A percentile compares a stretch with the other conserved stretches of the same genome.
Conservation (phyloP, 2,888 invertebrate species). For the Dryadula phaetusa region DNA sequence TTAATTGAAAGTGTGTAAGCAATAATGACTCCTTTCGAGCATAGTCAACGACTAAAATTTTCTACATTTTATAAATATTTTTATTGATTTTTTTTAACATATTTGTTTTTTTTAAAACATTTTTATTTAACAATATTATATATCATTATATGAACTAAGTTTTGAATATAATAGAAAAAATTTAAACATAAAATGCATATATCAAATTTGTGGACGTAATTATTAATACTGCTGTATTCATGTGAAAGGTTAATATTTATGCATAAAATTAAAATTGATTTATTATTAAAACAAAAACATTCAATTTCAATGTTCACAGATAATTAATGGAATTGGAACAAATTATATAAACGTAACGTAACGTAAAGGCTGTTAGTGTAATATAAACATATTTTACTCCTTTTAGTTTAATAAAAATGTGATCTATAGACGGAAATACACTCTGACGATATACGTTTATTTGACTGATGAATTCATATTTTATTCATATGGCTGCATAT, state of each 20-base stretch:
- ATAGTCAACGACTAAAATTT: no score
- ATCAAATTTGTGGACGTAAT: slow-evolving; percentile 6
- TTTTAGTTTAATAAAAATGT: slow-evolving; percentile 4
- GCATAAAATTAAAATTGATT: slow-evolving; percentile 16
- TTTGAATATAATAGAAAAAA: slow-evolving; percentile 2
- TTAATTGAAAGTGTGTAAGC: no score
- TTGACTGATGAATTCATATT: slow-evolving; percentile 78
- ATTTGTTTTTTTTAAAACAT: no score
- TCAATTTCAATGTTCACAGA: slow-evolving; percentile 15
- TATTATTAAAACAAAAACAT: slow-evolving; percentile 22
- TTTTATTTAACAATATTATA: no score
- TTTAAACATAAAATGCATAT: not conserved
- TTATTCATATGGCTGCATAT: slow-evolving; percentile 73
- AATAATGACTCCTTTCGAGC: no score
- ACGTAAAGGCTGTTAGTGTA: not conserved
- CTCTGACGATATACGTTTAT: slow-evolving; percentile 51
- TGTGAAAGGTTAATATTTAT: slow-evolving; percentile 17
- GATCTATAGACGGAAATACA: not conserved
- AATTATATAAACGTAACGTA: not conserved
- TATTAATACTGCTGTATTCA: slow-evolving; percentile 17
- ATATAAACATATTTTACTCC: not conserved
- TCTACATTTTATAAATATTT: no score
- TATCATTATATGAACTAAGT: not conserved
- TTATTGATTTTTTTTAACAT: no score
- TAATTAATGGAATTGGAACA: slow-evolving; percentile 23